These are phyloP conservation scores for Andricus quercusramuli DNA, from an alignment of 2,888 invertebrate genomes.

Conservation along the genomic window DNA sequence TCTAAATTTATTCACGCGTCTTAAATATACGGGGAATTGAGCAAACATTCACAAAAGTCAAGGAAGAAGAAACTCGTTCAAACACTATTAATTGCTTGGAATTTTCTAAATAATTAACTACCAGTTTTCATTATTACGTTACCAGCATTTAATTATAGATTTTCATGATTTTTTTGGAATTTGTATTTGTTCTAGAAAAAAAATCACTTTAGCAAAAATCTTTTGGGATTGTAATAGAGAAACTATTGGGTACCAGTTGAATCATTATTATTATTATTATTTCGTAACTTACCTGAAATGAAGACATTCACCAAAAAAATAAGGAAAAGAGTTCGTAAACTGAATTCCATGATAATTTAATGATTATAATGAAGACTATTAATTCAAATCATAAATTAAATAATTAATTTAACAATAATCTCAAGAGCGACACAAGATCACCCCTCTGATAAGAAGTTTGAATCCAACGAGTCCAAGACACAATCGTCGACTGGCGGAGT, in stretches of 20 bases:
- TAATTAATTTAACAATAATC: background rate
- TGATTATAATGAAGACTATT: conserved; percentile 1
- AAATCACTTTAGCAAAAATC: no score
- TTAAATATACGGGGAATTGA: background rate
- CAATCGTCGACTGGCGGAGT: conserved; percentile 43
- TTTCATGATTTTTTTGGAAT: no score
- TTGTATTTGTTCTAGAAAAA: no score
- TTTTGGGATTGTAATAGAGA: no score
- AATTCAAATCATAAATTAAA: background rate
- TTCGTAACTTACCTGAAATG: conserved; percentile 43
- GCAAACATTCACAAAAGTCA: conserved; percentile 11
- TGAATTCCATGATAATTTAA: background rate
- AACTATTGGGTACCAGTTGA: no score
- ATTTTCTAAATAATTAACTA: background rate
- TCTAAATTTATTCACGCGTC: background rate
- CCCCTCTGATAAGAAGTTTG: conserved; percentile 19
- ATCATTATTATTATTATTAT: background rate
- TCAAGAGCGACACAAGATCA: background rate
- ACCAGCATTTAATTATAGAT: no score
- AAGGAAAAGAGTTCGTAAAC: background rate
- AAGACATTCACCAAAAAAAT: background rate
- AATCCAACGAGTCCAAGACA: conserved; percentile 48
- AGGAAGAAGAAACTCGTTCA: conserved; percentile 31
- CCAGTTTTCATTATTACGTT: background rate
- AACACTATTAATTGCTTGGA: background rate